These are phyloP conservation scores for Chelonus insularis DNA, from an alignment of 1,140 invertebrate species.

Conservation along the genomic window DNA sequence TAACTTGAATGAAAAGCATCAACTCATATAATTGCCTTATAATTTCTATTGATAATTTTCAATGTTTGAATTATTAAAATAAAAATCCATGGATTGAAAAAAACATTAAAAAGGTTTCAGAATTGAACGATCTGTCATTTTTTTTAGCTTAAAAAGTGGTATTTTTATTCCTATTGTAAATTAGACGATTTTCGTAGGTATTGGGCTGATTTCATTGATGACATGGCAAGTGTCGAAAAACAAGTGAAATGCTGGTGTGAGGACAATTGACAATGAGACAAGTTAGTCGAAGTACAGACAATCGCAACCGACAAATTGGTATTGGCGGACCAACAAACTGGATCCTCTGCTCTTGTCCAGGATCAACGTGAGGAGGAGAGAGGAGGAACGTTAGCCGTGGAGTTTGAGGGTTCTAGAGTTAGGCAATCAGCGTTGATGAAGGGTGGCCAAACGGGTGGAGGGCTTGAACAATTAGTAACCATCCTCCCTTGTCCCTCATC, in stretches of 20 bases:
- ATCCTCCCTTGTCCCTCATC: conserved; percentile 28
- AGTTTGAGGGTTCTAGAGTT: conserved; percentile 56
- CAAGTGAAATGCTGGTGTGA: background rate
- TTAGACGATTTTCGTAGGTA: background rate
- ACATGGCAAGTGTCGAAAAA: background rate
- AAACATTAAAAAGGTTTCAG: too few relatives aligned
- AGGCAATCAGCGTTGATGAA: conserved; percentile 61
- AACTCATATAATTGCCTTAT: too few relatives aligned
- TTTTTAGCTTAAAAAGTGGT: background rate
- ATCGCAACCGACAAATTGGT: conserved; percentile 24
- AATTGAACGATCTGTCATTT: too few relatives aligned
- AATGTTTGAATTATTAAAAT: too few relatives aligned
- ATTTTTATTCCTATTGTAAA: background rate
- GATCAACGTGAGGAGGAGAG: conserved; percentile 17
- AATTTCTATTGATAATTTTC: too few relatives aligned
- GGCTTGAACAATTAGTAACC: conserved; percentile 58
- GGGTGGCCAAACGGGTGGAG: conserved; percentile 40
- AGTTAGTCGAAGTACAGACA: conserved; percentile 10
- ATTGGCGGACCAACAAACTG: conserved; percentile 28
- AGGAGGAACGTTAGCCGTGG: background rate
- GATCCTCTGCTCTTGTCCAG: conserved; percentile 15
- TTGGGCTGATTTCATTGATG: conserved; percentile 3
- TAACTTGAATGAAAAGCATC: too few relatives aligned
- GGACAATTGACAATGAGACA: conserved; percentile 12
- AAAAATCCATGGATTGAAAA: too few relatives aligned